phyloP scores from a whole-genome alignment of 2,113 vertebrate species.

The Triplophysa siluroides region DNA sequence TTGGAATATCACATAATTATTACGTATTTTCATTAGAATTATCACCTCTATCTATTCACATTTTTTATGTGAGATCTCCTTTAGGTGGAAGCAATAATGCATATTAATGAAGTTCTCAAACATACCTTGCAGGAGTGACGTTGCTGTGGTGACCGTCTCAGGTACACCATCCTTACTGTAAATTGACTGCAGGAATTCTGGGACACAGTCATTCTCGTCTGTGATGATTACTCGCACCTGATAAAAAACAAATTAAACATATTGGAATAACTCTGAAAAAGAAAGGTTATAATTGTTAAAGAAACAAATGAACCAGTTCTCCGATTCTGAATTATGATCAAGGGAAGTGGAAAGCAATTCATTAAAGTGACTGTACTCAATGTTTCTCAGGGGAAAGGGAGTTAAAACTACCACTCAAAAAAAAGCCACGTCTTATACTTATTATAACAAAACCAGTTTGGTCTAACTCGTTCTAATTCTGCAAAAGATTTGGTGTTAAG shows the following conservation, averaged over 20 bases:
- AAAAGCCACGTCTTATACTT: not conserved
- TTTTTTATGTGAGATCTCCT: not conserved
- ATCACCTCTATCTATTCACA: too few relatives aligned
- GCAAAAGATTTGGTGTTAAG: constrained; percentile 12
- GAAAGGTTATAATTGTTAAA: not conserved
- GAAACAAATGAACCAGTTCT: not conserved
- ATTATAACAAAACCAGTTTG: not conserved
- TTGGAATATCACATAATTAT: too few relatives aligned
- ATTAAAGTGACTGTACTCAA: too few relatives aligned
- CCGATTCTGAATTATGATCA: not conserved
- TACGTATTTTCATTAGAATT: too few relatives aligned
- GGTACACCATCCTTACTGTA: constrained; percentile 83
- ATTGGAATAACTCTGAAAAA: not conserved
- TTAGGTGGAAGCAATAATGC: not conserved
- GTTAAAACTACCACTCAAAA: too few relatives aligned
- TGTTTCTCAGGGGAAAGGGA: too few relatives aligned
- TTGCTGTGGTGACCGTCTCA: constrained; percentile 85
- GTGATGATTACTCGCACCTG: constrained; percentile 82
- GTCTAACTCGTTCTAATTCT: not conserved
- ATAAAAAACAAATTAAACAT: not conserved
- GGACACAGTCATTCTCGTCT: constrained; percentile 85
- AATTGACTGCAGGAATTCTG: constrained; percentile 86
- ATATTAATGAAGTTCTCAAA: not conserved
- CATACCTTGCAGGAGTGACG: constrained; percentile 85
- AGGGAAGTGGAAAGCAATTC: too few relatives aligned